Evolutionary conservation across 2,797 vertebrate genomes (phyloP), one percentile per base, ranked within the genome.

Genomic region (Liparis tanakae): DNA sequence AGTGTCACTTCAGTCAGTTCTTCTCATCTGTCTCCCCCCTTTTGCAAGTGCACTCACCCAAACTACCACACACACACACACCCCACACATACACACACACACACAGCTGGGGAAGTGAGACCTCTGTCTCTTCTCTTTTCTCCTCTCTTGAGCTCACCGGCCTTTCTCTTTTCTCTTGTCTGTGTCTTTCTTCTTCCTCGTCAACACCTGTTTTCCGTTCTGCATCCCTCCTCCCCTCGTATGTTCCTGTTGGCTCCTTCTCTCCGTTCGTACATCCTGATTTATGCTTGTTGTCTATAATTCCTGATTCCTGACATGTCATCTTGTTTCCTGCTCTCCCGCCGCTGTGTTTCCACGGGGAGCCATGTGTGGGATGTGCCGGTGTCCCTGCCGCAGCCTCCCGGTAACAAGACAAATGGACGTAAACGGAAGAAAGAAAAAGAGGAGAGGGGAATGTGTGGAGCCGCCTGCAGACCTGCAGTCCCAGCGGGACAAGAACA

Each of bases 1-100:
- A 41, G 80, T 93, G 90, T 94, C 89, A 91, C 83, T 81, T 88
- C 70, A 86, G 82, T 91, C 89, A 89, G 79, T 87, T 85, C 61
- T 81, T 80, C 76, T 84, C 89, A 93, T 93, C 79, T 81, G 87
- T 93, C 91, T 92, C 81, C 67, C 33, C 68, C 67, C 54, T 79
- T 57, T 61, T 78, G 69, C 70, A 72, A 74, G 83, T 77, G 82
- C 83, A 76, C 70, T 79, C 73, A 78, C 86, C 81, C 86, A 70
- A 43, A 39, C 59, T 43, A 61, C 59, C 61, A 84, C 74, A 75
- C 72, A 74, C 70, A 75, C 10, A 67, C 72, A 67, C 72, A 76
- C 74, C 25, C 2, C 25, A 30, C 25, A 4, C 25, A 30, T 4
- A 30, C 25, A 77, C 66, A 56, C 30, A 44, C 15, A 73, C 73